Base-by-base conservation (phyloP, 2,888 invertebrate genomes). In the Cyrtodaria siliqua region DNA sequence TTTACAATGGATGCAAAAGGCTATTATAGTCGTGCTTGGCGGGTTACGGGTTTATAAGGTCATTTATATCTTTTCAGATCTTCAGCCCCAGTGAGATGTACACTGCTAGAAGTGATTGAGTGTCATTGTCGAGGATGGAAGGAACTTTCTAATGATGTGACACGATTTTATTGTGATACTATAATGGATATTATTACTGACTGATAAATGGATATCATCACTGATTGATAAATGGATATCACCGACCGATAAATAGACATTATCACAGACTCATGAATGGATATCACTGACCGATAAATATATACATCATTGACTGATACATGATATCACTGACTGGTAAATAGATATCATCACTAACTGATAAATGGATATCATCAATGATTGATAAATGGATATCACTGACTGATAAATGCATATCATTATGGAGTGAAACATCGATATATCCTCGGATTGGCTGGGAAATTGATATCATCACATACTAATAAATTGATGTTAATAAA, bases 91-190 rank as follows among this genome's bases (percentile, higher is more conserved):
- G 79, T 82, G 0, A 62, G 88, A 38, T 90, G 90, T 73, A 75
- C 79, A 8, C 50, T 89, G 27, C 71, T 90, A 23, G 90, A 90
- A 63, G 61, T 89, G 6, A 60, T 90, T 24, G 90, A 90, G 55
- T 78, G 80, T 67, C 83, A 87, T 33, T 70, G 80, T 23, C 72
- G 87, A 3, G 82, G 84, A 1, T 89, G 89, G 89, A 87, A 87
- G 24, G 70, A 79, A 4, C 80, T 88, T 14, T 79, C 86, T 2
- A 88, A 88, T 67, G 89, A 90, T 24, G 79, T 88, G 16, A 89
- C 87, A 3, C 62, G 86, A 47, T 90, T 86, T 67, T 89, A 90
- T 67, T 85, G 85, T 59, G 90, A 90, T 66, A 85, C 83, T 0
- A 84, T 85, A 73, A 88, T 86, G 38, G 89, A 87, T 20, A 87